A percentile compares a stretch with the other conserved stretches of the same genome.
Evolutionary conservation across 2,113 vertebrate genomes (phyloP).

Genomic region (Sisor rabdophorus): DNA sequence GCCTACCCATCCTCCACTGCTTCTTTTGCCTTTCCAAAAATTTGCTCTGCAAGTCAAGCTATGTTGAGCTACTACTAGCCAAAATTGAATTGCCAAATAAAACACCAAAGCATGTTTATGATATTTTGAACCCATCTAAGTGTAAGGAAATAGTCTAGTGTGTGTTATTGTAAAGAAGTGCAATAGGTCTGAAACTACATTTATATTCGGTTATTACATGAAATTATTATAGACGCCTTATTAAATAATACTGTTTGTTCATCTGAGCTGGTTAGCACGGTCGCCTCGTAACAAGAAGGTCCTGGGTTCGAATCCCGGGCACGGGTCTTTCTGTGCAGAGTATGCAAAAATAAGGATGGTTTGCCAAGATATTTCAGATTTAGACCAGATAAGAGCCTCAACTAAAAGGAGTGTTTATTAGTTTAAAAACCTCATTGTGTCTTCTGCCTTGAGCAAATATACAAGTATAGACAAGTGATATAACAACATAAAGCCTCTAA

Average conservation of each 20-base stretch:
- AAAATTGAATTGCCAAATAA: slow-evolving; percentile 66
- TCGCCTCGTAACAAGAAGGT: too few relatives aligned
- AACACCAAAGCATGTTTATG: slow-evolving; percentile 50
- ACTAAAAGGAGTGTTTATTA: slow-evolving; percentile 6
- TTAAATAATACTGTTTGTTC: background rate
- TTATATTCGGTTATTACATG: background rate
- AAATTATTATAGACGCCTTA: background rate
- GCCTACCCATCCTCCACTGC: slow-evolving; percentile 33
- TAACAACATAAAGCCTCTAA: slow-evolving; percentile 10
- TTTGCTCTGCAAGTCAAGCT: slow-evolving; percentile 30
- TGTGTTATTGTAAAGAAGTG: slow-evolving; percentile 38
- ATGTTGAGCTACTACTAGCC: slow-evolving; percentile 59
- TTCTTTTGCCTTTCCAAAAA: slow-evolving; percentile 21
- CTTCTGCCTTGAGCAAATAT: slow-evolving; percentile 15
- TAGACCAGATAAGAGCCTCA: background rate
- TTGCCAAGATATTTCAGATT: background rate
- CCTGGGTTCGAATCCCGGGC: too few relatives aligned
- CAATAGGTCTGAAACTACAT: slow-evolving; percentile 13
- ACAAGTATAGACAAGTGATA: slow-evolving; percentile 5
- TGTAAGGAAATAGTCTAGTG: slow-evolving; percentile 54
- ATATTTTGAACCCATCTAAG: slow-evolving; percentile 47
- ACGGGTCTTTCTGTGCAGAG: too few relatives aligned
- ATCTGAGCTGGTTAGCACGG: too few relatives aligned
- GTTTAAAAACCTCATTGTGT: background rate
- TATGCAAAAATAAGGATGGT: background rate